Conservation (phyloP, 2,797 vertebrate genomes). For the Pseudopleuronectes americanus region DNA sequence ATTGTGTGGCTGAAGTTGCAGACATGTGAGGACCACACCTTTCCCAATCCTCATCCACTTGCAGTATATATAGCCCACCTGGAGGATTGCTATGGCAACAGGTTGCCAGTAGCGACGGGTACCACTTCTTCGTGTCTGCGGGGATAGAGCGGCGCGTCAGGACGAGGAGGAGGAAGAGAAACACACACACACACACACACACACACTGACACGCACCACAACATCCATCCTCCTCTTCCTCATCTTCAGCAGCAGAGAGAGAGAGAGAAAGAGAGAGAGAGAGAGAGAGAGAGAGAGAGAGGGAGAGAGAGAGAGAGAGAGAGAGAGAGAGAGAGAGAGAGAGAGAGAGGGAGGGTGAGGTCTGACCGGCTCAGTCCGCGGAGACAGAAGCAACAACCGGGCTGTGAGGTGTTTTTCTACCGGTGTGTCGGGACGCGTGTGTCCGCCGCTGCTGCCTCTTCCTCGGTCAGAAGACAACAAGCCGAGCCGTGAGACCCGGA, state of each 20-base stretch:
- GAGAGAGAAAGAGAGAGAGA: too few species aligned
- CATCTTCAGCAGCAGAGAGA: not conserved
- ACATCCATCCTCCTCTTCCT: too few species aligned
- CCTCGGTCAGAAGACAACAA: not conserved
- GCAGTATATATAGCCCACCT: slow-evolving; percentile 63
- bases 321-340: not conserved
- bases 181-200: not conserved
- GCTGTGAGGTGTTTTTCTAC: too few species aligned
- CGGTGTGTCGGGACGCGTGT: not conserved
- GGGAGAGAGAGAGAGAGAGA: not conserved
- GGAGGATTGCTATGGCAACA: slow-evolving; percentile 87
- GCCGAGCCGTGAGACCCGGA: slow-evolving; percentile 12
- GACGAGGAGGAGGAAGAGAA: slow-evolving; percentile 7
- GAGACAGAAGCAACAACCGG: not conserved
- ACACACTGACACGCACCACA: not conserved
- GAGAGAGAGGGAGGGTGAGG: slow-evolving; percentile 58
- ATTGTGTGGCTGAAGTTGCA: not conserved
- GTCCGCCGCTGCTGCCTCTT: not conserved
- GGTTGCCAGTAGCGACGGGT: slow-evolving; percentile 85
- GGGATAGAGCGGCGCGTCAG: slow-evolving; percentile 53
- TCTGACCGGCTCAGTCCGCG: slow-evolving; percentile 40
- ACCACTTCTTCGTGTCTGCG: slow-evolving; percentile 58
- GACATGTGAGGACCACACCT: slow-evolving; percentile 57
- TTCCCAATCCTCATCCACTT: slow-evolving; percentile 28
- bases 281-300: too few species aligned